Evolutionary conservation across 2,888 invertebrate species (phyloP), one percentile per base, ranked within the genome.

Genomic region (Aspidiotus destructor): DNA sequence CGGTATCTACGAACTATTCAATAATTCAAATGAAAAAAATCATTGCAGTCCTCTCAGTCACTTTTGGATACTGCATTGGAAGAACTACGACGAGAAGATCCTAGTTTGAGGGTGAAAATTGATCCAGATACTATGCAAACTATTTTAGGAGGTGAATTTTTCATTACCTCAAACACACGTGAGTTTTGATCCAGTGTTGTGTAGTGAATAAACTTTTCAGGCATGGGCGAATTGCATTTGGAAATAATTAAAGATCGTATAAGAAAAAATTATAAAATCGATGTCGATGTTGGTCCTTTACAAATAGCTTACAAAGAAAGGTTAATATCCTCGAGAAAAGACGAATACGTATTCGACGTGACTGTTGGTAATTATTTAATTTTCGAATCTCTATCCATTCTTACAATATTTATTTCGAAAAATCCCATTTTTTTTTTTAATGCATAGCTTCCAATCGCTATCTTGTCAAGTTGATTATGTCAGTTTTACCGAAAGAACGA

Each of bases 181-280:
- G n/a, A 40, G 8, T 68, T 63, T 65, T 54, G 62, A 70, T 62
- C 16, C 16, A 40, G 55, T 61, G 10, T 16, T 15, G 57, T 68
- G 40, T n/a, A 54, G 52, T 58, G 7, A n/a, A 7, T 16, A 41
- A n/a, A 13, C 1, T 16, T 42, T 60, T 63, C 13, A 84, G 93
- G 97, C 13, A 98, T 98, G 98, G 99, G 99, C 1, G 97, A 99
- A 78, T 82, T 99, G 1, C 99, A 99, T 76, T 81, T 99, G 71
- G 97, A 99, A 72, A 87, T 97, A 70, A 88, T 97, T 53, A 89
- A 87, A 75, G 92, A 96, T 73, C 83, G 98, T 17, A 86, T 99
- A 62, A 77, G 84, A 58, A 85, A 85, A 68, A 95, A 98, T 74
- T 97, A 92, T 77, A 90, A 89, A 76, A 85, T 99, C 68, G 90